Percentiles rank a stretch among this genome's conserved stretches.
Conservation (phyloP, 2,113 vertebrate species). For the Echinops telfairi region DNA sequence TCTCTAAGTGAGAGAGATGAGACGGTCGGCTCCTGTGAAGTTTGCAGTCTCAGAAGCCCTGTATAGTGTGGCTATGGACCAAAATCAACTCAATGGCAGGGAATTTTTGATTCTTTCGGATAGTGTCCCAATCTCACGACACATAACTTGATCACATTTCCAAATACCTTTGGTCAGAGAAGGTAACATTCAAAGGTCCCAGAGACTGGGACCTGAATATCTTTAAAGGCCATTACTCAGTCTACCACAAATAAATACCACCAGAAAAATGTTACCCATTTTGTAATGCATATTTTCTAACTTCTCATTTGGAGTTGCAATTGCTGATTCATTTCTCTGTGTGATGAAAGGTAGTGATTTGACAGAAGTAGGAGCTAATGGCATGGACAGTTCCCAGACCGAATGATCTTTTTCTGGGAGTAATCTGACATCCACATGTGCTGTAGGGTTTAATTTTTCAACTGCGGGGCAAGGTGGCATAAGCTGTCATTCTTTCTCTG, state of each 20-base stretch:
- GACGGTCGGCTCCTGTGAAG: too few species aligned
- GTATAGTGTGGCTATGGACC: too few species aligned
- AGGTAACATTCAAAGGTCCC: background rate
- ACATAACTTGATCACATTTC: background rate
- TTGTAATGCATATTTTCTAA: slow-evolving; percentile 35
- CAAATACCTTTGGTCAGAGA: background rate
- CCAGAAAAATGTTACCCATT: slow-evolving; percentile 48
- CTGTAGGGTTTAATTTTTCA: slow-evolving; percentile 79
- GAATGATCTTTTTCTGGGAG: slow-evolving; percentile 71
- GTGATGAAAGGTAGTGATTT: slow-evolving; percentile 19
- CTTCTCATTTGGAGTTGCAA: slow-evolving; percentile 32
- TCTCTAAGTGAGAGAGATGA: too few species aligned
- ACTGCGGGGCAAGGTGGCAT: slow-evolving; percentile 72
- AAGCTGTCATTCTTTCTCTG: slow-evolving; percentile 72
- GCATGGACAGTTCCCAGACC: slow-evolving; percentile 65
- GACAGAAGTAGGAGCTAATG: slow-evolving; percentile 59
- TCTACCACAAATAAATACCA: slow-evolving; percentile 17
- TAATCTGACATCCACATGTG: slow-evolving; percentile 78
- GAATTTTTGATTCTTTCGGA: background rate
- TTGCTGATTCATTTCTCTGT: slow-evolving; percentile 25
- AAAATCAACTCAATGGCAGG: too few species aligned
- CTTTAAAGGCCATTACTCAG: background rate
- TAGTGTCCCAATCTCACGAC: background rate
- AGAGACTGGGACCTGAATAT: background rate
- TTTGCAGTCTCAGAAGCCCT: too few species aligned